Evolutionary conservation across 2,797 vertebrate genomes (phyloP), one percentile per base, ranked within the genome.

Genomic region (Moxostoma hubbsi): DNA sequence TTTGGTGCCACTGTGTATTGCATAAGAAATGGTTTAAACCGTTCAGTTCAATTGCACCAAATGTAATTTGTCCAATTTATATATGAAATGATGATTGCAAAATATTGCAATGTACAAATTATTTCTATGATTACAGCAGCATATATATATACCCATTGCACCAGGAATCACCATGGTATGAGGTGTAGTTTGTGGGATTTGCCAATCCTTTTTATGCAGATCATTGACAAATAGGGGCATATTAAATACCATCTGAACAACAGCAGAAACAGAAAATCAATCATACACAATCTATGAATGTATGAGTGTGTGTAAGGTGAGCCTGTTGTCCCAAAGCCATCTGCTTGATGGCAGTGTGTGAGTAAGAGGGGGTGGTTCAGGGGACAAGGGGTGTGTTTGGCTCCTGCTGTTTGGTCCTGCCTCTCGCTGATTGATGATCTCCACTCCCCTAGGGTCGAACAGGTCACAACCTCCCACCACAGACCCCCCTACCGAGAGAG

Each of bases 371-470:
- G 80, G 87, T 83, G 71, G 85, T 84, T 84, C 71, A 65, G 75
- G 83, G 83, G 83, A 73, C 81, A 85, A 55, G 80, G 86, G 86
- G 86, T 85, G 80, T 81, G 81, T 86, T 71, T 81, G 80, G 67
- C 87, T 83, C 92, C 92, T 90, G 92, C 91, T 89, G 91, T 73
- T 93, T 89, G 84, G 91, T 87, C 87, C 90, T 89, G 88, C 91
- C 93, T 89, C 90, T 80, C 80, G 88, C 87, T 94, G 93, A 94
- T 94, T 94, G 93, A 94, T 94, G 93, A 94, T 92, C 91, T 92
- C 80, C 89, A 90, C 92, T 92, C 93, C 93, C 92, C 90, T 68
- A n/a, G 92, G 93, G 91, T 93, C 92, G 90, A 85, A 16, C n/a
- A 86, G 87, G 92, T 93, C 92, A 83, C 61, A 90, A 93, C 93